phyloP scores from a whole-genome alignment of 2,888 invertebrate species.

The Dioctria linearis region DNA sequence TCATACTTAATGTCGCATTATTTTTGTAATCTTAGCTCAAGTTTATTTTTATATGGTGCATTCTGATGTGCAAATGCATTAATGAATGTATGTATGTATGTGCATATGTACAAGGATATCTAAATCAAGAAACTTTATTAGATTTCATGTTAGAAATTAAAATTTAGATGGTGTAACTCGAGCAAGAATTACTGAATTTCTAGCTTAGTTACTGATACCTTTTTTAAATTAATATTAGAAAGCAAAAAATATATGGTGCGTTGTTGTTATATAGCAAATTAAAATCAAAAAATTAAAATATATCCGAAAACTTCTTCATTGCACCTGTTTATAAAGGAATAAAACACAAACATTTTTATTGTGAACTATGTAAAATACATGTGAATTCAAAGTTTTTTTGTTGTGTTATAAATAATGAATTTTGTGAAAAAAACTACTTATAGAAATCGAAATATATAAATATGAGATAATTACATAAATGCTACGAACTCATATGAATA shows the following conservation, averaged over 20 bases:
- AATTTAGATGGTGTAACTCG: background rate
- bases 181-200: background rate
- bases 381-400: background rate
- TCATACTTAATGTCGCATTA: too few relatives aligned
- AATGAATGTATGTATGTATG: background rate
- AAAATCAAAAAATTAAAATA: background rate
- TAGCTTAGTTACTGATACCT: background rate
- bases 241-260: background rate
- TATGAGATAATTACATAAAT: background rate
- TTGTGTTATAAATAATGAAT: constrained; percentile 10
- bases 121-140: background rate
- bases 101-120: background rate
- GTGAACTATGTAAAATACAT: background rate
- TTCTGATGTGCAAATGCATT: too few relatives aligned
- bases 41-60: background rate
- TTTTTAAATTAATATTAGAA: background rate
- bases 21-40: background rate
- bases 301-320: constrained; percentile 21
- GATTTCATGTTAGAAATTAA: too few relatives aligned
- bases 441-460: constrained; percentile 20
- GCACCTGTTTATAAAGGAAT: constrained; percentile 23
- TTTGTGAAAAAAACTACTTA: constrained; percentile 9
- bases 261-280: constrained; percentile 3
- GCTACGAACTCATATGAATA: background rate
- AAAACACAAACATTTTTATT: background rate